A percentile compares a stretch with the other conserved stretches of the same genome.
phyloP scores from a whole-genome alignment of 2,888 invertebrate species.

The Choreutis nemorana region DNA sequence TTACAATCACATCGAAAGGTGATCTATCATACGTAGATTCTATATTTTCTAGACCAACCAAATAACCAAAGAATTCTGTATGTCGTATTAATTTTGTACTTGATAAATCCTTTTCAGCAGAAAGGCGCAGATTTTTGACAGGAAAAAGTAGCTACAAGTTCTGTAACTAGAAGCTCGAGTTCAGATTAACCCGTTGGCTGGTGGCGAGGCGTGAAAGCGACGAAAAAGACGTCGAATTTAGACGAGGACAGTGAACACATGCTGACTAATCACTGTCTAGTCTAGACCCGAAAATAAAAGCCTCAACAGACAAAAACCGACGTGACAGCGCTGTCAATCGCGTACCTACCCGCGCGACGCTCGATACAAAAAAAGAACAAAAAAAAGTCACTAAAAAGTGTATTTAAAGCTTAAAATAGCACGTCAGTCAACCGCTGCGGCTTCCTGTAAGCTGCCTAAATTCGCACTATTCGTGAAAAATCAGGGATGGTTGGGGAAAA shows the following conservation, averaged over 20 bases:
- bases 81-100: too few relatives aligned
- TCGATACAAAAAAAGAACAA: slow-evolving; percentile 11
- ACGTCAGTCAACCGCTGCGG: slow-evolving; percentile 21
- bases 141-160: too few relatives aligned
- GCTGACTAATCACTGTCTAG: slow-evolving; percentile 37
- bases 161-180: too few relatives aligned
- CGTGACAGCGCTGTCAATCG: slow-evolving; percentile 38
- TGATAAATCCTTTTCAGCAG: too few relatives aligned
- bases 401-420: slow-evolving; percentile 37
- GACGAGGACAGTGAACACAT: slow-evolving; percentile 26
- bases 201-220: slow-evolving; percentile 10
- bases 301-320: slow-evolving; percentile 20
- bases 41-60: too few relatives aligned
- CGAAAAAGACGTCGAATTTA: slow-evolving; percentile 22
- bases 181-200: too few relatives aligned
- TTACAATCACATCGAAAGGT: too few relatives aligned
- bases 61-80: too few relatives aligned
- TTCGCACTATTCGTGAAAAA: slow-evolving; percentile 27
- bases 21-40: too few relatives aligned
- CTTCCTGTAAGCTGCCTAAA: slow-evolving; percentile 24
- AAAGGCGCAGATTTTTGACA: too few relatives aligned
- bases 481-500: slow-evolving; percentile 10
- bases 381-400: slow-evolving; percentile 21
- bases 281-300: slow-evolving; percentile 29
- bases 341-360: slow-evolving; percentile 12